These are phyloP conservation scores for Eleutherodactylus coqui DNA, from an alignment of 2,797 vertebrate species.

Conservation along the genomic window DNA sequence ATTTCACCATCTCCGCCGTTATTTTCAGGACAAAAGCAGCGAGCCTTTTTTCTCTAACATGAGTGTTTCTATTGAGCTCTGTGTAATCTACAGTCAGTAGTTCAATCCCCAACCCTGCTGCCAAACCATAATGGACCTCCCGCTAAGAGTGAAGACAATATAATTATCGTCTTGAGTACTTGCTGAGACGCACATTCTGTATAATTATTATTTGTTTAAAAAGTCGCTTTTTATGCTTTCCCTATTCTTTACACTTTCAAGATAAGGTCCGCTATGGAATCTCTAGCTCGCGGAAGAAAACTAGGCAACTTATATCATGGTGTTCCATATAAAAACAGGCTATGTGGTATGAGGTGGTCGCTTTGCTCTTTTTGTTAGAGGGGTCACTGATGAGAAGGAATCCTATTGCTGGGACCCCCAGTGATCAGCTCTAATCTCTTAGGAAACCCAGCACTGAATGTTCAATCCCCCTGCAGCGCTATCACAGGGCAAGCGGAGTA, in stretches of 20 bases:
- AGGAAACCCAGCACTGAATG: neutral
- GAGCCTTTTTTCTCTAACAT: too few relatives aligned
- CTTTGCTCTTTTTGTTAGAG: neutral
- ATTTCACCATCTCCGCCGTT: neutral
- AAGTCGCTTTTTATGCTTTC: neutral
- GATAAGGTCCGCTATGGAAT: neutral
- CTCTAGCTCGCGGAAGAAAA: neutral
- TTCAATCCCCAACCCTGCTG: neutral
- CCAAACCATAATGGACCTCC: slow-evolving; percentile 21
- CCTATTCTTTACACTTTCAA: neutral
- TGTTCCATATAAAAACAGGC: neutral
- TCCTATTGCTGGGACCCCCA: neutral
- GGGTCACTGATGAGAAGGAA: neutral
- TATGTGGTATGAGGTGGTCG: neutral
- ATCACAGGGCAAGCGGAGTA: neutral
- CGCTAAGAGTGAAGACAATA: slow-evolving; percentile 39
- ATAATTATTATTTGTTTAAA: slow-evolving; percentile 42
- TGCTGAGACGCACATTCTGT: neutral
- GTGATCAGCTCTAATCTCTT: neutral
- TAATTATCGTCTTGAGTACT: slow-evolving; percentile 32
- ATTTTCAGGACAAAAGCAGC: neutral
- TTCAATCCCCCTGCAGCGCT: neutral
- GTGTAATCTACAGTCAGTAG: neutral
- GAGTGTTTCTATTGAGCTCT: neutral
- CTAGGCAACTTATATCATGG: neutral